Percentiles rank a stretch among this genome's conserved stretches.
These are phyloP conservation scores for Pristionchus pacificus DNA, from an alignment of 1,140 invertebrate genomes.

Conservation along the genomic window DNA sequence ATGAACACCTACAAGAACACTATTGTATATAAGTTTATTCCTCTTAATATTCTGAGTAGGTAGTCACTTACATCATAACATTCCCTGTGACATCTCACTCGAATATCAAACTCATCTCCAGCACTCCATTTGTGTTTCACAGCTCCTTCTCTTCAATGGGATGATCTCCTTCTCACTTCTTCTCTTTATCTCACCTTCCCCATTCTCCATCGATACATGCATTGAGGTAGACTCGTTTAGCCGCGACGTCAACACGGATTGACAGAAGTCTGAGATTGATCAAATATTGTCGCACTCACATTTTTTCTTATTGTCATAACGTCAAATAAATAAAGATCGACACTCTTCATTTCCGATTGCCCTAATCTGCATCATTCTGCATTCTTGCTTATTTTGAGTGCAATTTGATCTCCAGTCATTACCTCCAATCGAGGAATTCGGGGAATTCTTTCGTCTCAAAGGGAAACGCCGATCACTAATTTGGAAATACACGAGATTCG, in stretches of 20 bases:
- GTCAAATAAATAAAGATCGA: too few species aligned
- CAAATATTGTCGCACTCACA: too few species aligned
- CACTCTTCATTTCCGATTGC: too few species aligned
- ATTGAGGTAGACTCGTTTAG: constrained; percentile 50
- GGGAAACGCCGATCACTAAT: too few species aligned
- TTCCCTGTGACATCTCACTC: constrained; percentile 51
- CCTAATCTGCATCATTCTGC: too few species aligned
- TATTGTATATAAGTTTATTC: constrained; percentile 2
- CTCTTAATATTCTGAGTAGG: constrained; percentile 37
- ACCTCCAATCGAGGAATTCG: too few species aligned
- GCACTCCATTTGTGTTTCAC: constrained; percentile 51
- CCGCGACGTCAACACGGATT: constrained; percentile 44
- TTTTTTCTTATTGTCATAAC: too few species aligned
- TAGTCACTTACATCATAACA: constrained; percentile 1
- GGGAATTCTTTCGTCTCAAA: too few species aligned
- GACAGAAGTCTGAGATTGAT: constrained; percentile 40
- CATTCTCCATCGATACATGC: constrained; percentile 56
- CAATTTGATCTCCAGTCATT: too few species aligned
- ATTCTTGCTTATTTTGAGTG: too few species aligned
- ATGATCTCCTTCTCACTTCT: background rate
- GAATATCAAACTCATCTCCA: constrained; percentile 55
- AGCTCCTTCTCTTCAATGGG: constrained; percentile 39
- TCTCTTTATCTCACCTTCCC: constrained; percentile 39
- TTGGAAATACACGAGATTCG: too few species aligned
- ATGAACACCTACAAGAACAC: constrained; percentile 44